Conservation (phyloP, 2,888 invertebrate species). For the Agriopis leucophaearia region DNA sequence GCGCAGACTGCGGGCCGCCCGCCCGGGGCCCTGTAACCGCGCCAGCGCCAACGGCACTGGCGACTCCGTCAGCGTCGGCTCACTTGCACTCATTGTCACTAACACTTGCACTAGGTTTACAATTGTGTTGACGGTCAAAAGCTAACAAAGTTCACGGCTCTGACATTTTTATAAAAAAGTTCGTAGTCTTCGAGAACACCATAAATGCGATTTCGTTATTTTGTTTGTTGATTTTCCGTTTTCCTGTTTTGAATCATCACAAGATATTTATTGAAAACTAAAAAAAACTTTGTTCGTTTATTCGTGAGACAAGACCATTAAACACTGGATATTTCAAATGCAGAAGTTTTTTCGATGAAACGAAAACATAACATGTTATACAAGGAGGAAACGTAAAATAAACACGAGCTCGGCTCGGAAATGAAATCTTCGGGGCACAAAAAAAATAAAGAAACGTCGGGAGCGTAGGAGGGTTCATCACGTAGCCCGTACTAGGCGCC, state of each 20-base stretch:
- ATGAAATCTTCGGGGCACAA: constrained; percentile 36
- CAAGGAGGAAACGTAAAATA: constrained; percentile 34
- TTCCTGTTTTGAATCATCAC: constrained; percentile 5
- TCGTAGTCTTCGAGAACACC: constrained; percentile 53
- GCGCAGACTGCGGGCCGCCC: constrained; percentile 67
- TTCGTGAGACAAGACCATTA: constrained; percentile 54
- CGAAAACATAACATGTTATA: constrained; percentile 30
- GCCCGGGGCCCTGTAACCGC: constrained; percentile 68
- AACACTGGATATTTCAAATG: constrained; percentile 7
- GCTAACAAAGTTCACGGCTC: constrained; percentile 63
- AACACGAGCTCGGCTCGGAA: constrained; percentile 30
- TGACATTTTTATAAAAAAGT: constrained; percentile 62
- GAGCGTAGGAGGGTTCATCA: constrained; percentile 8
- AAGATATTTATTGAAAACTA: neutral
- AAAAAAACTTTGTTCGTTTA: constrained; percentile 10
- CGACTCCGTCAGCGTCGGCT: constrained; percentile 80
- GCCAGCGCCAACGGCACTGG: constrained; percentile 82
- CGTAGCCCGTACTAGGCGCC: neutral
- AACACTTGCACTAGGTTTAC: constrained; percentile 60
- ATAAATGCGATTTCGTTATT: constrained; percentile 51
- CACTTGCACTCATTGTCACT: constrained; percentile 73
- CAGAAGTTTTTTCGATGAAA: constrained; percentile 16
- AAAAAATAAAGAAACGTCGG: constrained; percentile 15
- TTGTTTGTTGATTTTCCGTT: constrained; percentile 46
- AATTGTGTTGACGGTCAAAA: constrained; percentile 55